These are phyloP conservation scores for Oxyruncus cristatus DNA, from an alignment of 2,113 vertebrate genomes.

Conservation along the genomic window DNA sequence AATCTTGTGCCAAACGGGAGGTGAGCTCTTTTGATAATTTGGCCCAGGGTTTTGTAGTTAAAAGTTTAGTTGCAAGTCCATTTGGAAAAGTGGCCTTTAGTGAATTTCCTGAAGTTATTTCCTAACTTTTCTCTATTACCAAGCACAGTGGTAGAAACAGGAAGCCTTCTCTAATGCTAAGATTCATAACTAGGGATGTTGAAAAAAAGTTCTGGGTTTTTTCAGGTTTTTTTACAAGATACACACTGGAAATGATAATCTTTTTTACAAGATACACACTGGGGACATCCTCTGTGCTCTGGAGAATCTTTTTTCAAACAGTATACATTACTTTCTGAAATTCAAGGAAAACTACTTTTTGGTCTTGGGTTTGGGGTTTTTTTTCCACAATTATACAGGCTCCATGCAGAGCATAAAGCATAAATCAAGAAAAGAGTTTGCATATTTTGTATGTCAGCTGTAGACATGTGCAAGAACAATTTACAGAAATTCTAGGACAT, in stretches of 20 bases:
- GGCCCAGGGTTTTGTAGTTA: not conserved
- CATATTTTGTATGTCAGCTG: constrained; percentile 2
- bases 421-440: constrained; percentile 37
- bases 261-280: not conserved
- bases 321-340: constrained; percentile 34
- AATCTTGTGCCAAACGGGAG: constrained; percentile 46
- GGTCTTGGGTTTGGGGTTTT: not conserved
- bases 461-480: constrained; percentile 43
- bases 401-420: constrained; percentile 19
- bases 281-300: too few species aligned
- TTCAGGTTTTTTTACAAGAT: not conserved
- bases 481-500: constrained; percentile 32
- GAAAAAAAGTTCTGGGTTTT: not conserved
- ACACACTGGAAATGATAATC: not conserved
- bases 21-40: constrained; percentile 23
- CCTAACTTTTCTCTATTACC: not conserved
- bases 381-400: not conserved
- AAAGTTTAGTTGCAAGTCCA: not conserved
- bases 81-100: not conserved
- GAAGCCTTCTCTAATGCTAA: not conserved
- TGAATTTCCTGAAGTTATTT: not conserved
- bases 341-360: constrained; percentile 28
- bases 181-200: not conserved
- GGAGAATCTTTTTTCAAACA: constrained; percentile 24
- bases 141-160: not conserved